A percentile compares a stretch with the other conserved stretches of the same genome.
Evolutionary conservation across 64 coral and sea anemone genomes (phyloP).

Genomic region (Actinia equina): DNA sequence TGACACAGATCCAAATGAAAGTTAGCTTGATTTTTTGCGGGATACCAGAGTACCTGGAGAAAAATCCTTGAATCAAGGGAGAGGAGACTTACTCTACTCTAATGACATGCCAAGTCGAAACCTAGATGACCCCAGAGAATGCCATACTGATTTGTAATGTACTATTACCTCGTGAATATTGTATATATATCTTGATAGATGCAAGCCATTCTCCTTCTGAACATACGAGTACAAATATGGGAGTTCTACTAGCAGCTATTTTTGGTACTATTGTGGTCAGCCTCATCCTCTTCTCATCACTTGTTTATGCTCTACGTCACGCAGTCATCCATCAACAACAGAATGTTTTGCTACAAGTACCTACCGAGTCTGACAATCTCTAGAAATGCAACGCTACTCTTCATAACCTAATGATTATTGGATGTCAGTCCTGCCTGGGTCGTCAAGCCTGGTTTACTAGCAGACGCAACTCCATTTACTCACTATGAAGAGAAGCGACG

Average conservation of each 20-base stretch:
- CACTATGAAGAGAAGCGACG: no score
- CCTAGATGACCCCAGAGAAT: no score
- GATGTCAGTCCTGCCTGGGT: no score
- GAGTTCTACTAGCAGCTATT: constrained; percentile 6
- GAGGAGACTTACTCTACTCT: no score
- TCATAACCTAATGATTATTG: no score
- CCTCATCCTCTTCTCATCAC: background rate
- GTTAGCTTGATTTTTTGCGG: no score
- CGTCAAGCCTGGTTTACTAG: no score
- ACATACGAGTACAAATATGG: background rate
- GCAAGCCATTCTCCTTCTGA: background rate
- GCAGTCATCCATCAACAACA: background rate
- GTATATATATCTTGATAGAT: background rate
- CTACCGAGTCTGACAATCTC: background rate
- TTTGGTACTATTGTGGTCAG: constrained; percentile 1
- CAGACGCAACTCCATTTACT: no score
- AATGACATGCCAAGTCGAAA: no score
- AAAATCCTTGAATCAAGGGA: no score
- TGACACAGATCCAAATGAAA: no score
- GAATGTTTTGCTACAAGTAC: background rate
- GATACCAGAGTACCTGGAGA: no score
- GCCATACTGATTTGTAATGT: background rate
- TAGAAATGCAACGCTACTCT: background rate
- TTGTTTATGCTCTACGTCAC: constrained; percentile 20
- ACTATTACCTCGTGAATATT: background rate